Evolutionary conservation across 2,113 vertebrate species (phyloP).

Genomic region (Laterallus jamaicensis): DNA sequence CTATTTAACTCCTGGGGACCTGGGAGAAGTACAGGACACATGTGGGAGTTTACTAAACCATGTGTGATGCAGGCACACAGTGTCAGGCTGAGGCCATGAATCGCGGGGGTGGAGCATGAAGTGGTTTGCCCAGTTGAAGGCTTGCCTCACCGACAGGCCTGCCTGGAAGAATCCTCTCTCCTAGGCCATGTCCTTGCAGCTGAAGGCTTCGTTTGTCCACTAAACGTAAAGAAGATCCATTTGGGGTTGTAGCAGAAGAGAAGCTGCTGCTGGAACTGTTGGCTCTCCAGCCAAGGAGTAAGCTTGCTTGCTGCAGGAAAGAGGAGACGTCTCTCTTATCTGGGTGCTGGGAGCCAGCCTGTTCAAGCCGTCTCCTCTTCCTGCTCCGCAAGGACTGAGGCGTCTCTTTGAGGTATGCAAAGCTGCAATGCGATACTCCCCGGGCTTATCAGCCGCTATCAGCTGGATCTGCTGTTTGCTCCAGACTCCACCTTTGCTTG

Average conservation of each 20-base stretch:
- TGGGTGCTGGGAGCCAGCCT: not conserved
- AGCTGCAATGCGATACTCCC: not conserved
- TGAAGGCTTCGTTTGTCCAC: not conserved
- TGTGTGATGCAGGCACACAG: rapidly evolving
- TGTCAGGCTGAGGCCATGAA: rapidly evolving
- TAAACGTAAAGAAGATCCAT: not conserved
- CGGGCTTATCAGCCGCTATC: not conserved
- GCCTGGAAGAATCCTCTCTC: rapidly evolving
- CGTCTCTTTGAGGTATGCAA: not conserved
- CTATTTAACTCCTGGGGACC: not conserved
- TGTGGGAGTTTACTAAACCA: not conserved
- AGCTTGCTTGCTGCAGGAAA: not conserved
- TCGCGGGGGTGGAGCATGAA: rapidly evolving
- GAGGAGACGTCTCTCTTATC: not conserved
- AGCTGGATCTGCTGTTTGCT: conserved; percentile 17
- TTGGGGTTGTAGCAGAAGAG: not conserved
- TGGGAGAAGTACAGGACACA: rapidly evolving
- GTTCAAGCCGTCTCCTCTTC: not conserved
- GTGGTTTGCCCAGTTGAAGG: not conserved
- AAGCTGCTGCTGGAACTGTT: not conserved
- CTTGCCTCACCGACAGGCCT: no score
- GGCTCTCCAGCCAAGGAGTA: not conserved
- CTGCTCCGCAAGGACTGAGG: not conserved
- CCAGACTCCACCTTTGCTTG: conserved; percentile 45
- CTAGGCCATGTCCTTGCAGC: not conserved